phyloP scores from a whole-genome alignment of 1,140 invertebrate species.

The Plutomurus gul region DNA sequence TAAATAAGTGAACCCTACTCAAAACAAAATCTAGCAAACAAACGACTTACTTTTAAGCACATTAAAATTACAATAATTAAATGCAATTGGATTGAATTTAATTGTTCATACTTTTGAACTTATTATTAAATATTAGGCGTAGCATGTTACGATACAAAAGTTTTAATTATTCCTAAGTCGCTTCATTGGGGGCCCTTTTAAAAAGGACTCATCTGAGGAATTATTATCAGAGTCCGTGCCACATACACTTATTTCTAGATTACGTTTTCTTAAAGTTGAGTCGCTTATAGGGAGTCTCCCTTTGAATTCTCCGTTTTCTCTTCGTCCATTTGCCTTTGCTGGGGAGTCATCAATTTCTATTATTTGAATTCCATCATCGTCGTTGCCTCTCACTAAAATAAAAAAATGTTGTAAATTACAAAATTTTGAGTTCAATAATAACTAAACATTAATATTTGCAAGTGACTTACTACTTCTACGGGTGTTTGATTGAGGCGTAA shows the following conservation, averaged over 20 bases:
- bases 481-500: conserved; percentile 47
- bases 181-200: conserved; percentile 44
- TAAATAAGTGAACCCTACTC: no score
- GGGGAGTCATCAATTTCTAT: conserved; percentile 54
- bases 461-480: conserved; percentile 42
- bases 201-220: conserved; percentile 48
- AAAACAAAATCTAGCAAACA: no score
- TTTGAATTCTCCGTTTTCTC: conserved; percentile 50
- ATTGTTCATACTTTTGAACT: neutral
- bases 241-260: conserved; percentile 53
- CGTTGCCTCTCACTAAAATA: conserved; percentile 31
- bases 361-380: conserved; percentile 53
- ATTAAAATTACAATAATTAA: no score
- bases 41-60: no score
- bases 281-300: conserved; percentile 47
- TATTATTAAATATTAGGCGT: neutral
- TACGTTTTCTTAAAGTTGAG: conserved; percentile 51
- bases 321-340: conserved; percentile 38
- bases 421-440: neutral
- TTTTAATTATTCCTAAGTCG: conserved; percentile 47
- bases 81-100: no score
- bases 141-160: conserved; percentile 30
- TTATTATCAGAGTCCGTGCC: conserved; percentile 51
- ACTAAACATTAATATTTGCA: neutral
- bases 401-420: neutral